A percentile compares a stretch with the other conserved stretches of the same genome.
Evolutionary conservation across 2,888 invertebrate species (phyloP).

Genomic region (Heliothis peltigera): DNA sequence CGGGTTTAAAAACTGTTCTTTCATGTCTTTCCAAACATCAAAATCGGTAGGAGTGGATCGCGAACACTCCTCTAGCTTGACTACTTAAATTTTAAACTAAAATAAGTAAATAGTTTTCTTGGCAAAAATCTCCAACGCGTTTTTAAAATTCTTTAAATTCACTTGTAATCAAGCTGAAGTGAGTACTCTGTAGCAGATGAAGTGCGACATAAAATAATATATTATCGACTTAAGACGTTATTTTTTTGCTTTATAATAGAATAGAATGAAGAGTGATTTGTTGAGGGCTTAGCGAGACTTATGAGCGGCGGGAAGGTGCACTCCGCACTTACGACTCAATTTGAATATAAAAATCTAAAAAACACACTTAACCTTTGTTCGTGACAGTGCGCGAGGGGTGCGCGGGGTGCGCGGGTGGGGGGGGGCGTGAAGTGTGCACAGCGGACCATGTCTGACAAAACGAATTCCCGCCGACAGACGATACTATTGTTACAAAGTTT

Average conservation of each 20-base stretch:
- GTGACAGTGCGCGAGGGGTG: too few species aligned
- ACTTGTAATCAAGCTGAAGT: slow-evolving; percentile 1
- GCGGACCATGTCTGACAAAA: too few species aligned
- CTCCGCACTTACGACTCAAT: slow-evolving; percentile 23
- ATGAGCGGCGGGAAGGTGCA: slow-evolving; percentile 20
- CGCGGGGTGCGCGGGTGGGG: too few species aligned
- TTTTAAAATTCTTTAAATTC: not conserved
- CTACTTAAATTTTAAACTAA: not conserved
- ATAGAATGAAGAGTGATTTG: slow-evolving; percentile 21
- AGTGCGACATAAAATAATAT: not conserved
- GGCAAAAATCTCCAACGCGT: not conserved
- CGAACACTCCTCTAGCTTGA: too few species aligned
- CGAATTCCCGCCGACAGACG: too few species aligned
- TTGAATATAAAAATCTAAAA: slow-evolving; percentile 16
- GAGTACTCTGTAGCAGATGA: not conserved
- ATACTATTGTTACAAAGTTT: too few species aligned
- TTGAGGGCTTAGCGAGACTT: slow-evolving; percentile 13
- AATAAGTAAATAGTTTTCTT: not conserved
- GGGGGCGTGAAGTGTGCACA: too few species aligned
- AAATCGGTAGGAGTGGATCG: too few species aligned
- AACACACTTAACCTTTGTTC: slow-evolving; percentile 7
- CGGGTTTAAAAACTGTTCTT: too few species aligned
- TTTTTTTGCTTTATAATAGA: slow-evolving; percentile 16
- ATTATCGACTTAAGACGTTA: slow-evolving; percentile 11
- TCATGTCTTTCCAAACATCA: too few species aligned